Evolutionary conservation across 1,140 invertebrate species (phyloP).

Genomic region (Drosophila repletoides): DNA sequence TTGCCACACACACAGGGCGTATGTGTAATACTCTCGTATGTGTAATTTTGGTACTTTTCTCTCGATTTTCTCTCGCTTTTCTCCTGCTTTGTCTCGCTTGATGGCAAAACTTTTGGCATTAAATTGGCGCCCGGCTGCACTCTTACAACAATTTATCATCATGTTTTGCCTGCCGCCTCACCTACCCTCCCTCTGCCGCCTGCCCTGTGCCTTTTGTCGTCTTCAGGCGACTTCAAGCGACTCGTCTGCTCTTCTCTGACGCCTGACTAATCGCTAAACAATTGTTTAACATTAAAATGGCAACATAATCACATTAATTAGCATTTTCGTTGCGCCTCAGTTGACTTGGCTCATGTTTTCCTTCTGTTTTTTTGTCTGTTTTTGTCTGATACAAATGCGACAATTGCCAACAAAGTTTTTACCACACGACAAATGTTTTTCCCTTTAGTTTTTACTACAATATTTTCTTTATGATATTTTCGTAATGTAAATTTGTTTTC

Average conservation of each 20-base stretch:
- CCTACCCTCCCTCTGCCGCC: background rate
- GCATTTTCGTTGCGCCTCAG: constrained; percentile 67
- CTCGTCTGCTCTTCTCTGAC: constrained; percentile 36
- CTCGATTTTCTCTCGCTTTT: too few species aligned
- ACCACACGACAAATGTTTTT: constrained; percentile 6
- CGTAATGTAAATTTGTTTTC: background rate
- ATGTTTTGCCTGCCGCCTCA: constrained; percentile 26
- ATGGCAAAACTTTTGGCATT: constrained; percentile 69
- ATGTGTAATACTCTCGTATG: constrained; percentile 51
- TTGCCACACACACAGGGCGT: constrained; percentile 29
- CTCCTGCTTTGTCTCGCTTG: too few species aligned
- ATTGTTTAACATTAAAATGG: constrained; percentile 77
- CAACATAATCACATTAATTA: constrained; percentile 80
- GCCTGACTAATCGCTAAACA: constrained; percentile 79
- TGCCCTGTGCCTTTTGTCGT: constrained; percentile 1
- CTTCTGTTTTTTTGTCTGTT: background rate
- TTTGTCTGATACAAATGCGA: constrained; percentile 8
- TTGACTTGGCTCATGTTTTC: constrained; percentile 5
- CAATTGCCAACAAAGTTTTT: constrained; percentile 29
- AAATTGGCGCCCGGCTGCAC: constrained; percentile 58
- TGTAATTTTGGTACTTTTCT: constrained; percentile 50
- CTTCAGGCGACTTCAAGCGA: too few species aligned
- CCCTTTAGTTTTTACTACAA: background rate
- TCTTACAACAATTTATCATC: constrained; percentile 68
- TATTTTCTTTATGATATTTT: background rate